Conservation (phyloP, 2,888 invertebrate genomes). For the Oscheius myriophilus region DNA sequence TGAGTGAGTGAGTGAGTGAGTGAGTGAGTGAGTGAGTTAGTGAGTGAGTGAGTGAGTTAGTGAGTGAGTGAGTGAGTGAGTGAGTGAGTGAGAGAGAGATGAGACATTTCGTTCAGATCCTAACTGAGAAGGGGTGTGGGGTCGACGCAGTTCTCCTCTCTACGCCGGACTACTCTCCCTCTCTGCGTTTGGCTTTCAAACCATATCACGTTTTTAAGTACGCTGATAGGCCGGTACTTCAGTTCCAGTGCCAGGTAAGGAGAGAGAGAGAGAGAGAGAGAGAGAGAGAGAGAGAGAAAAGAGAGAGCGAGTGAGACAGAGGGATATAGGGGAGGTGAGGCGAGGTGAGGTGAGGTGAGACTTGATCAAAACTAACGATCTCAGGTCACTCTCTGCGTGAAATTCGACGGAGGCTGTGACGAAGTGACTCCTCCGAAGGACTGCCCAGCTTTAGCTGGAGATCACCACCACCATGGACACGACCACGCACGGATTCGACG, state of each 20-base stretch:
- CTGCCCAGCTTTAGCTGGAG: constrained; percentile 56
- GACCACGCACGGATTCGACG: constrained; percentile 24
- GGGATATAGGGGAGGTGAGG: neutral
- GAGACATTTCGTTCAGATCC: neutral
- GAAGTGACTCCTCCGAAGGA: constrained; percentile 68
- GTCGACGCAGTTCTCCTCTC: constrained; percentile 66
- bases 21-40: neutral
- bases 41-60: neutral
- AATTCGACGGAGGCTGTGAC: constrained; percentile 68
- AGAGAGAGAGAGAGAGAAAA: neutral
- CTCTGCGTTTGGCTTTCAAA: constrained; percentile 65
- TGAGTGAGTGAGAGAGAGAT: too few species aligned
- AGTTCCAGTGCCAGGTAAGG: constrained; percentile 69
- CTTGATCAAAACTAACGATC: neutral
- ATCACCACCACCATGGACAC: constrained; percentile 48
- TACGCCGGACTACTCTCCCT: constrained; percentile 67
- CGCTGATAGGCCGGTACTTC: constrained; percentile 68
- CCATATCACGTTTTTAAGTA: constrained; percentile 70
- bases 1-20: too few species aligned
- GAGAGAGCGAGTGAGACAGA: too few species aligned
- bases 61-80: too few species aligned
- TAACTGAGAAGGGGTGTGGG: constrained; percentile 57
- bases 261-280: neutral
- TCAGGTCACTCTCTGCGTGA: constrained; percentile 66
- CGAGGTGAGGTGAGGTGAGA: neutral